A percentile compares a stretch with the other conserved stretches of the same genome.
These are phyloP conservation scores for Venustaconcha ellipsiformis DNA, from an alignment of 1,140 invertebrate genomes.

Conservation along the genomic window DNA sequence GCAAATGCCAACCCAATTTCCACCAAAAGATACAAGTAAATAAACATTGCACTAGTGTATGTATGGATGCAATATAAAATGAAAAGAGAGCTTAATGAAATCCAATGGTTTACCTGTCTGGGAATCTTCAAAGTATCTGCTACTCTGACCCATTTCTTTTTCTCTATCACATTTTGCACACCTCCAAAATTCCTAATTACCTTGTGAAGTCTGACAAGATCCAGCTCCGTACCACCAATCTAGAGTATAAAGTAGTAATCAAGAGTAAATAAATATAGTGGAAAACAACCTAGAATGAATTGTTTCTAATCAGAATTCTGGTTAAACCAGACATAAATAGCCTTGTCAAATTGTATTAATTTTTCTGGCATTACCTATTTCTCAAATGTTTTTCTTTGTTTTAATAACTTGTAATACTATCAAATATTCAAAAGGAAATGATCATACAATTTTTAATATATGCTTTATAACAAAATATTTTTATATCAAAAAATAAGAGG, in stretches of 20 bases:
- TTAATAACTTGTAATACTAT: too few relatives aligned
- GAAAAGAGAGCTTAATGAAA: neutral
- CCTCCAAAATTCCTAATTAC: conserved; percentile 89
- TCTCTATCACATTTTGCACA: conserved; percentile 89
- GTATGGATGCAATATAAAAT: neutral
- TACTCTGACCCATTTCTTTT: conserved; percentile 90
- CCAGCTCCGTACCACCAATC: conserved; percentile 91
- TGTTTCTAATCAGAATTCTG: too few relatives aligned
- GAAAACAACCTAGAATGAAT: too few relatives aligned
- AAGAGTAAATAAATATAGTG: too few relatives aligned
- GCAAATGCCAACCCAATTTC: neutral
- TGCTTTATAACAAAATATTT: too few relatives aligned
- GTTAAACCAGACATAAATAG: too few relatives aligned
- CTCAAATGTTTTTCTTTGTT: too few relatives aligned
- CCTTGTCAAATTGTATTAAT: too few relatives aligned
- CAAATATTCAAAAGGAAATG: too few relatives aligned
- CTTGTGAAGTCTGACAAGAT: conserved; percentile 87
- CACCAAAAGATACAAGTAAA: neutral
- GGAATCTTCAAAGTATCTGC: conserved; percentile 90
- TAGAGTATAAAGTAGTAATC: conserved; percentile 52
- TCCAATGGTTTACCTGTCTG: conserved; percentile 72
- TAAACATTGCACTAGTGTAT: neutral
- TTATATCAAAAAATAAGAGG: too few relatives aligned
- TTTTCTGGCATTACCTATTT: too few relatives aligned
- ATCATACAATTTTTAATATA: too few relatives aligned